Evolutionary conservation across 2,113 vertebrate genomes (phyloP), one percentile per base, ranked within the genome.

Genomic region (Onychorhynchus coronatus): DNA sequence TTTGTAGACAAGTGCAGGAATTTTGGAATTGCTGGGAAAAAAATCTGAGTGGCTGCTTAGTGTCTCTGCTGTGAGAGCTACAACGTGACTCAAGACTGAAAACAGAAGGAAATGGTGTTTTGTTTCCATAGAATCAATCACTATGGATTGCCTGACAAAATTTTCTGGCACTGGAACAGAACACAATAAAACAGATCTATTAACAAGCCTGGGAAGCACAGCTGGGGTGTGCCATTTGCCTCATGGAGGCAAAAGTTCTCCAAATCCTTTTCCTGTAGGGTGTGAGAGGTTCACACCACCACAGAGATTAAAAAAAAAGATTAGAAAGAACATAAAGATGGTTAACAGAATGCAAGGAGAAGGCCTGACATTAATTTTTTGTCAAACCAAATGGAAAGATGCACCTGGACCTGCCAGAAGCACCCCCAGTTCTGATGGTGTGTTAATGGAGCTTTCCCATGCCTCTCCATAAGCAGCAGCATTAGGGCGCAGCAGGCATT

Each of bases 41-140:
- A 79, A 91, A 35, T 14, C 30, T 18, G 20, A 76, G 52, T 82
- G 59, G 70, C 49, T 93, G 65, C 75, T 91, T 89, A 89, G 75
- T 78, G 85, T 61, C 65, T 73, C 80, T 75, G 44, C 31, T 87
- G 61, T 82, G 77, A 85, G 87, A 84, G 50, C 87, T 93, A 81
- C 70, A 91, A 66, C 2, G 35, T 86, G 91, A 62, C 68, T 88
- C 5, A 12, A 44, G 88, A 90, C 91, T 86, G 76, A 94, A 95
- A 96, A 90, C 91, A 95, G 88, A 85, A 96, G 85, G 86, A 94
- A 95, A 91, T 53, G 75, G 91, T 94, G 56, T 93, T 93, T 94
- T 91, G 76, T 94, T 97, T 95, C 92, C 79, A 61, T 41, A 92
- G 76, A 95, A 96, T 93, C 94, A 95, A 92, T 95, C 91, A 95